phyloP scores from a whole-genome alignment of 2,797 vertebrate species.

The Gambusia yucatana region DNA sequence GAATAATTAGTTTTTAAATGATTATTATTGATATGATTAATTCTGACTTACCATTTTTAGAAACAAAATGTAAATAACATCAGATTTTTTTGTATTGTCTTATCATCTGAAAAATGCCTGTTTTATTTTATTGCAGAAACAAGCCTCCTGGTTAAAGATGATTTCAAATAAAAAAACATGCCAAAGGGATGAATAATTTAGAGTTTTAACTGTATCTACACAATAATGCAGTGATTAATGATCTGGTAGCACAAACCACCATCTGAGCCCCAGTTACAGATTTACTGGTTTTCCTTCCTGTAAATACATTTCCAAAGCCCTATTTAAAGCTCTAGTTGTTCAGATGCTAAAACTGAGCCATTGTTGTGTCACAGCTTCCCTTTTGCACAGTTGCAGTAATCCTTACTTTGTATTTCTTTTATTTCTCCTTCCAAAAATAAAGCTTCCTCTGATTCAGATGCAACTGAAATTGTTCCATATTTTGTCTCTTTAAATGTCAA shows the following conservation, averaged over 20 bases:
- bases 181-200: background rate
- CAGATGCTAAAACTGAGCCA: background rate
- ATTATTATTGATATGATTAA: background rate
- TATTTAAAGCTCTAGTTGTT: background rate
- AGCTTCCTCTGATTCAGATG: background rate
- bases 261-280: background rate
- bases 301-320: background rate
- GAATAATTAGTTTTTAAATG: background rate
- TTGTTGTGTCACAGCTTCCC: background rate
- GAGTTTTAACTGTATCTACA: background rate
- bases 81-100: background rate
- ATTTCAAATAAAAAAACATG: background rate
- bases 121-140: background rate
- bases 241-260: background rate
- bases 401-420: background rate
- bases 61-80: background rate
- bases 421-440: background rate
- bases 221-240: background rate
- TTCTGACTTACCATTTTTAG: background rate
- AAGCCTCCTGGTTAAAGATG: background rate
- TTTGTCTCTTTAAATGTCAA: background rate
- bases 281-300: slow-evolving; percentile 1
- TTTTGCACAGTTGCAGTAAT: background rate
- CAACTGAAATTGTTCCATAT: background rate
- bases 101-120: background rate